Conservation (phyloP, 2,888 invertebrate species). For the Taphrorychus bicolor region DNA sequence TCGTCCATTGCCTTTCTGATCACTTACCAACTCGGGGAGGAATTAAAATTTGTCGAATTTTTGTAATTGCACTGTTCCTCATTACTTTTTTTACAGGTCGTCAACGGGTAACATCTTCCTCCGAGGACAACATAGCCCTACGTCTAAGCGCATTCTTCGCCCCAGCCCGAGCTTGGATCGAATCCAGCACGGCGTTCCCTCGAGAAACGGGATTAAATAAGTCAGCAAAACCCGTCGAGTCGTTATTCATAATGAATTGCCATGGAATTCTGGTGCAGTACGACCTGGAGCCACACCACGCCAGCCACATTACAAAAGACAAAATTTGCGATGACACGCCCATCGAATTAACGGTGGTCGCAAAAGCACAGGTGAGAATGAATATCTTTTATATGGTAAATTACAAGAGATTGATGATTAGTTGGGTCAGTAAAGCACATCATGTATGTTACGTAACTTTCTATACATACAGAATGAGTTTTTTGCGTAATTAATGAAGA, state of each 20-base stretch:
- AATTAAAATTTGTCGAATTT: no score
- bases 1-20: no score
- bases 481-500: no score
- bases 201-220: conserved; percentile 49
- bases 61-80: no score
- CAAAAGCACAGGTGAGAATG: conserved; percentile 77
- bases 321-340: conserved; percentile 86
- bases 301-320: conserved; percentile 76
- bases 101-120: conserved; percentile 68
- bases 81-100: no score
- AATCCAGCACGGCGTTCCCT: conserved; percentile 50
- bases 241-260: conserved; percentile 90
- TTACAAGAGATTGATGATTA: no score
- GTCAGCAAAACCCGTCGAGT: conserved; percentile 72
- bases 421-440: no score
- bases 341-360: conserved; percentile 80
- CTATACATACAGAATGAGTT: no score
- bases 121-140: conserved; percentile 75
- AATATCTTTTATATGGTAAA: not conserved
- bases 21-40: no score
- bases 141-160: conserved; percentile 82
- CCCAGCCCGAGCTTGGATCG: conserved; percentile 76
- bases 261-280: conserved; percentile 82
- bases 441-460: no score
- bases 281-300: conserved; percentile 79